phyloP scores from a whole-genome alignment of 2,888 invertebrate genomes.

The Cactoblastis cactorum region DNA sequence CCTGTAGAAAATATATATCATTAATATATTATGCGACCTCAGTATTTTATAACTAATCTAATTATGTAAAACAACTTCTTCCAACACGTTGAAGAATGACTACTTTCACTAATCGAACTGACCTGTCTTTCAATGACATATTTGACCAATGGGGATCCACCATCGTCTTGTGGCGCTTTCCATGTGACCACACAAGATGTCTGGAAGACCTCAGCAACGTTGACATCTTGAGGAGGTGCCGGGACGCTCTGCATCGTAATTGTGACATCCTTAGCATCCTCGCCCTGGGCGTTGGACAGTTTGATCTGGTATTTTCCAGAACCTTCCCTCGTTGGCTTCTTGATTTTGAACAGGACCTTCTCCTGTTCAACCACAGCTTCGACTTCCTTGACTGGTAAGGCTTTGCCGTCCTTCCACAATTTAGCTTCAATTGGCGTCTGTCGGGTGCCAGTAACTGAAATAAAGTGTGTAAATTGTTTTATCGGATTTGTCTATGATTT shows the following conservation, averaged over 20 bases:
- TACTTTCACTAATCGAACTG: conserved; percentile 16
- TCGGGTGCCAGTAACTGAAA: conserved; percentile 90
- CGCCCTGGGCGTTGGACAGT: conserved; percentile 95
- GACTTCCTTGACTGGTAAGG: conserved; percentile 91
- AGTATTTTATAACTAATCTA: neutral
- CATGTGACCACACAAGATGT: conserved; percentile 92
- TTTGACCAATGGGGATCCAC: conserved; percentile 90
- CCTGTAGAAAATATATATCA: conserved; percentile 60
- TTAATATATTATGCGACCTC: too few species aligned
- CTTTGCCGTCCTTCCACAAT: conserved; percentile 93
- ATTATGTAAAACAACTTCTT: neutral
- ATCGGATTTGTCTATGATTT: too few species aligned
- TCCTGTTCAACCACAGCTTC: conserved; percentile 95
- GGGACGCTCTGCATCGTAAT: conserved; percentile 95
- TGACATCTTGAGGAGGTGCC: conserved; percentile 88
- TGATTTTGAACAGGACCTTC: conserved; percentile 93
- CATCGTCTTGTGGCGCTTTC: conserved; percentile 92
- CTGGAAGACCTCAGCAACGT: conserved; percentile 92
- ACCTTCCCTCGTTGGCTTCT: conserved; percentile 91
- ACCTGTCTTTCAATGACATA: conserved; percentile 92
- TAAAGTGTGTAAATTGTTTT: too few species aligned
- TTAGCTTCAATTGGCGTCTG: conserved; percentile 94
- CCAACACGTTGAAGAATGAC: too few species aligned
- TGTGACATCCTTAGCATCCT: conserved; percentile 89
- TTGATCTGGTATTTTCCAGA: conserved; percentile 97